Evolutionary conservation across 2,888 invertebrate species (phyloP).

Genomic region (Noctuana brunneofusca): DNA sequence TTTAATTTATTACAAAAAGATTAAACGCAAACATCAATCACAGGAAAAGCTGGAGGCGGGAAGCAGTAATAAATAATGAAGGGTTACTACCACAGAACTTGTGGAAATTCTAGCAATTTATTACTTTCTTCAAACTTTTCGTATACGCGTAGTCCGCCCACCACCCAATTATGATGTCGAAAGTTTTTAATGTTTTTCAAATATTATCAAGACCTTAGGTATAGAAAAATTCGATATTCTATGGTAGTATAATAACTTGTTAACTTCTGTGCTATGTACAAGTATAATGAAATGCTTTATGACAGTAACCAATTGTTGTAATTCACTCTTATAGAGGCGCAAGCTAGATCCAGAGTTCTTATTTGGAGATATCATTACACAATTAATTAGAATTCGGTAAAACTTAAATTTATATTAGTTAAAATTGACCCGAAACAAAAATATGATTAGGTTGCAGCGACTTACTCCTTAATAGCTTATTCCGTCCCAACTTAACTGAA

Average conservation of each 20-base stretch:
- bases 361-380: too few relatives aligned
- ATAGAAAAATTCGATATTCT: neutral
- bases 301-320: too few relatives aligned
- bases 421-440: neutral
- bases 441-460: neutral
- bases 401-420: too few relatives aligned
- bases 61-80: conserved; percentile 33
- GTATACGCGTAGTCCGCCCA: conserved; percentile 15
- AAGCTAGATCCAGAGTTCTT: too few relatives aligned
- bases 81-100: conserved; percentile 27
- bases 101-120: conserved; percentile 29
- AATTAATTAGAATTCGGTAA: too few relatives aligned
- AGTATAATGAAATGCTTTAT: too few relatives aligned
- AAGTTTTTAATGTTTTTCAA: neutral
- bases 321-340: too few relatives aligned
- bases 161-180: conserved; percentile 1
- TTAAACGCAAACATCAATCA: conserved; percentile 31
- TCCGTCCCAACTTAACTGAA: neutral
- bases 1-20: conserved; percentile 24
- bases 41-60: conserved; percentile 23
- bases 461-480: neutral
- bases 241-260: too few relatives aligned
- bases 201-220: neutral
- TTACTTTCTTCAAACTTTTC: conserved; percentile 27
- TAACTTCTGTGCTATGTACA: too few relatives aligned